These are phyloP conservation scores for Pelecanoides urinatrix DNA, from an alignment of 2,113 vertebrate genomes.

Conservation along the genomic window DNA sequence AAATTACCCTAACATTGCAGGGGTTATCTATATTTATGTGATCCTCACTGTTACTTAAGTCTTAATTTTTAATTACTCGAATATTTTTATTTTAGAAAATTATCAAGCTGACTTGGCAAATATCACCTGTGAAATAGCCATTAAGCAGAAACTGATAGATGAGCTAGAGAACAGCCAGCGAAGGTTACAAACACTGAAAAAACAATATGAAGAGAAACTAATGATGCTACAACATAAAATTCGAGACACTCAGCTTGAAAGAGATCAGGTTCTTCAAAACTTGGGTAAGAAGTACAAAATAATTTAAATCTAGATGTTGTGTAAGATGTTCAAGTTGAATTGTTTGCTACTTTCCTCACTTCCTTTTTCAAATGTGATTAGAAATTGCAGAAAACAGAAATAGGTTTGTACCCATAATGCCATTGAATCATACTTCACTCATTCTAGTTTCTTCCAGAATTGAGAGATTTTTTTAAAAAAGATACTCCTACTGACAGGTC, in stretches of 20 bases:
- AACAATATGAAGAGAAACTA: constrained; percentile 96
- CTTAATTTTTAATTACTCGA: neutral
- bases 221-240: constrained; percentile 97
- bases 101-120: constrained; percentile 96
- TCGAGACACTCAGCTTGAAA: constrained; percentile 93
- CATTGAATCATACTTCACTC: neutral
- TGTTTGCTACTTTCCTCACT: neutral
- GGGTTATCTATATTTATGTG: neutral
- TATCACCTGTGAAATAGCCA: constrained; percentile 99
- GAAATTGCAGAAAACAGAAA: neutral
- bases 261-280: constrained; percentile 96
- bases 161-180: constrained; percentile 98
- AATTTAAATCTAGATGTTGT: neutral
- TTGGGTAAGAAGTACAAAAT: constrained; percentile 79
- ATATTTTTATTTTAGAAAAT: constrained; percentile 77
- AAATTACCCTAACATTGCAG: neutral
- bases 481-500: neutral
- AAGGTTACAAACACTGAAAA: constrained; percentile 92
- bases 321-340: neutral
- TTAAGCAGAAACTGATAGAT: constrained; percentile 98
- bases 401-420: neutral
- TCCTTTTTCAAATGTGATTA: neutral
- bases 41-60: neutral
- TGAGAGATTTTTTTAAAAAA: neutral
- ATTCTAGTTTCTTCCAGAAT: neutral